These are phyloP conservation scores for Trachurus trachurus DNA, from an alignment of 2,797 vertebrate species.

Conservation along the genomic window DNA sequence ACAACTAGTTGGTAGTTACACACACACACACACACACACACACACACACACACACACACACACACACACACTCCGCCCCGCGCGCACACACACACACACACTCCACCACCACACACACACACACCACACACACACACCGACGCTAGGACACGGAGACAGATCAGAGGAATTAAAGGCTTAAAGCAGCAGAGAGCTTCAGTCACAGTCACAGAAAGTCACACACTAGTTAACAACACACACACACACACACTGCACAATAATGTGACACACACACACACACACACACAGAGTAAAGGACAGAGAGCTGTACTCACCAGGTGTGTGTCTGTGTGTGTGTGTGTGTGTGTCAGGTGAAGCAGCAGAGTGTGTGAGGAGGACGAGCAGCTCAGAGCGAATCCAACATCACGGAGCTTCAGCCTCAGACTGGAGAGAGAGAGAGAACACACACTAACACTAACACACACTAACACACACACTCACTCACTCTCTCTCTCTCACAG, in stretches of 20 bases:
- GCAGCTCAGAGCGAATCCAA: conserved; percentile 45
- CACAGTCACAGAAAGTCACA: not conserved
- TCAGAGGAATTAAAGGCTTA: conserved; percentile 83
- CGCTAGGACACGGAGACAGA: conserved; percentile 22
- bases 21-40: too few species aligned
- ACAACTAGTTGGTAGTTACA: too few species aligned
- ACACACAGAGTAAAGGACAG: not conserved
- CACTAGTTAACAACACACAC: not conserved
- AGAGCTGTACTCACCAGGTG: conserved; percentile 68
- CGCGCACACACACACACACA: too few species aligned
- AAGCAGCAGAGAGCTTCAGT: too few species aligned
- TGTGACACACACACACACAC: not conserved
- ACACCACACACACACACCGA: conserved; percentile 44
- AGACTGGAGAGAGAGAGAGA: conserved; percentile 65
- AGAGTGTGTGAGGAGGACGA: conserved; percentile 17
- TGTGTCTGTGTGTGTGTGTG: conserved; percentile 5
- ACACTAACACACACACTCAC: conserved; percentile 71
- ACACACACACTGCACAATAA: not conserved
- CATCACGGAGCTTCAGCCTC: conserved; percentile 64
- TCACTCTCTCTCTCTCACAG: conserved; percentile 46
- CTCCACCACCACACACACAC: conserved; percentile 48
- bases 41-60: too few species aligned
- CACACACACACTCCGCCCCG: too few species aligned
- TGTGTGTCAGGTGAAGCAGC: conserved; percentile 51
- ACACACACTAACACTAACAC: conserved; percentile 8